These are phyloP conservation scores for Orussus abietinus DNA, from an alignment of 1,140 invertebrate genomes.

Conservation along the genomic window DNA sequence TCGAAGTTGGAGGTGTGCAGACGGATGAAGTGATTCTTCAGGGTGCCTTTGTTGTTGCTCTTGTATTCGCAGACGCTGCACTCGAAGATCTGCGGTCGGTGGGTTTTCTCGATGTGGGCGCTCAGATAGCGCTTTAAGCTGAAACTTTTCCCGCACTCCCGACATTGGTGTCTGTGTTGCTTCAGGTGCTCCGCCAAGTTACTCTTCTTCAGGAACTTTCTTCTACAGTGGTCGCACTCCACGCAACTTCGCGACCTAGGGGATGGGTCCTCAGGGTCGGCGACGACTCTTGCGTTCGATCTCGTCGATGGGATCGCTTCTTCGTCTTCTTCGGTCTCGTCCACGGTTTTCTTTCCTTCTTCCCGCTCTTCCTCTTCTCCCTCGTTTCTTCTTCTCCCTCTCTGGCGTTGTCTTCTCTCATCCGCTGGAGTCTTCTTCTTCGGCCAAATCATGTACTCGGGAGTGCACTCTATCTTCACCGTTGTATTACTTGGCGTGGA, in stretches of 20 bases:
- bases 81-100: conserved; percentile 20
- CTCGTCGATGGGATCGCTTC: no score
- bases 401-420: background rate
- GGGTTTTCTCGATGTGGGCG: conserved; percentile 44
- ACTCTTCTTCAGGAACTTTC: conserved; percentile 51
- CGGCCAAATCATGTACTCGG: conserved; percentile 8
- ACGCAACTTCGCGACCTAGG: background rate
- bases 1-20: conserved; percentile 33
- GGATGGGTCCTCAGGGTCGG: no score
- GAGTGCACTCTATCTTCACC: background rate
- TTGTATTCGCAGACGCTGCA: conserved; percentile 44
- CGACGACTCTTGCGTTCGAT: no score
- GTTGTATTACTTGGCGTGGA: background rate
- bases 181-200: conserved; percentile 47
- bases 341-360: background rate
- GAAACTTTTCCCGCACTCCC: conserved; percentile 28
- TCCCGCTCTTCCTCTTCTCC: background rate
- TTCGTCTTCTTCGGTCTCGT: background rate
- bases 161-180: conserved; percentile 34
- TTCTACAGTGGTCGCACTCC: conserved; percentile 44
- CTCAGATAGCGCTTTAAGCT: conserved; percentile 21
- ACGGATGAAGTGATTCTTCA: conserved; percentile 56
- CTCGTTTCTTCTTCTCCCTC: conserved; percentile 10
- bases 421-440: background rate
- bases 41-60: conserved; percentile 48